phyloP scores from a whole-genome alignment of 2,888 invertebrate species.

The Labia minor region DNA sequence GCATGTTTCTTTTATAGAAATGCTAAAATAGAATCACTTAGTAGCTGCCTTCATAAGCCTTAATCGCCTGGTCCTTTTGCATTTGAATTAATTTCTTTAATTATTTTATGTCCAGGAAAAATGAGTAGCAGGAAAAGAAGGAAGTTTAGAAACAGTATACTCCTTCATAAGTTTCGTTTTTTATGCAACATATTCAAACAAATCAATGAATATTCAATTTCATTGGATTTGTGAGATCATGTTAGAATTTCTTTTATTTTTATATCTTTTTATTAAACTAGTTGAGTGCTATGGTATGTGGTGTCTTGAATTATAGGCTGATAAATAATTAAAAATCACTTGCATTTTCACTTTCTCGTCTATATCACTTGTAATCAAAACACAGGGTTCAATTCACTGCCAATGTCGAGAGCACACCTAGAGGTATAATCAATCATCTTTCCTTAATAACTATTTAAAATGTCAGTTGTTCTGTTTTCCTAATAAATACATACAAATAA shows the following conservation, averaged over 20 bases:
- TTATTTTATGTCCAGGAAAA: not conserved
- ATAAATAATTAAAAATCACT: not conserved
- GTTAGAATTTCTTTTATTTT: not conserved
- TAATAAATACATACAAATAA: conserved; percentile 13
- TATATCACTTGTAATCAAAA: conserved; percentile 8
- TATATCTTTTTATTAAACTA: not conserved
- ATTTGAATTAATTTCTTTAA: not conserved
- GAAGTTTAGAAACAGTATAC: not conserved
- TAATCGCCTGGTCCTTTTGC: not conserved
- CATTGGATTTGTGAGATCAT: not conserved
- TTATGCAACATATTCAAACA: not conserved
- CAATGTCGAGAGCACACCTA: not conserved
- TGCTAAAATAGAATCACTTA: conserved; percentile 1
- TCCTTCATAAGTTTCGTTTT: not conserved
- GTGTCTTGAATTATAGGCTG: conserved; percentile 5
- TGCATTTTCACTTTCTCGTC: not conserved
- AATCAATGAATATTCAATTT: not conserved
- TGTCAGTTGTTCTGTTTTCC: not conserved
- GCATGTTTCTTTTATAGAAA: not conserved
- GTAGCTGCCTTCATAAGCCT: not conserved
- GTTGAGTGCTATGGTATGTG: not conserved
- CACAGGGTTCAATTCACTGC: conserved; percentile 5
- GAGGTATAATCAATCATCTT: conserved; percentile 13
- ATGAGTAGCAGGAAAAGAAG: not conserved
- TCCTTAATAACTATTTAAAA: not conserved